Evolutionary conservation across 2,888 invertebrate species (phyloP).

Genomic region (Trisateles emortualis): DNA sequence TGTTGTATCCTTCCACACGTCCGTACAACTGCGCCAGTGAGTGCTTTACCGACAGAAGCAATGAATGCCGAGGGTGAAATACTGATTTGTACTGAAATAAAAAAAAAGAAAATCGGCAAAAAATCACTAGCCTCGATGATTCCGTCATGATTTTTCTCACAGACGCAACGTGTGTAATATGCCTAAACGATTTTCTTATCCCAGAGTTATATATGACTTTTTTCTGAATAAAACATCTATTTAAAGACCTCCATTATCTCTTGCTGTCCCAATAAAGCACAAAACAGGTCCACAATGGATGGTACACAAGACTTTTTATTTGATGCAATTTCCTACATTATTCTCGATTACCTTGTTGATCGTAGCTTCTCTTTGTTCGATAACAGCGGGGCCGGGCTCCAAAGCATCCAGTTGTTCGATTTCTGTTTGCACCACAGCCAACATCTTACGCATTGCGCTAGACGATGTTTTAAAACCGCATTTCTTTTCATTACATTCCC

Average conservation of each 20-base stretch:
- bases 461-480: conserved; percentile 89
- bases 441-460: conserved; percentile 87
- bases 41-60: conserved; percentile 89
- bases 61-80: conserved; percentile 92
- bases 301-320: too few species aligned
- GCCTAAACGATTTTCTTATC: too few species aligned
- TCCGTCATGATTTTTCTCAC: too few species aligned
- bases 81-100: conserved; percentile 87
- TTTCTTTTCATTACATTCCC: conserved; percentile 88
- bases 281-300: too few species aligned
- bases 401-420: conserved; percentile 88
- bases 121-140: too few species aligned
- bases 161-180: too few species aligned
- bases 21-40: conserved; percentile 93
- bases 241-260: too few species aligned
- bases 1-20: conserved; percentile 89
- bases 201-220: too few species aligned
- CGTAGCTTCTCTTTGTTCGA: conserved; percentile 89
- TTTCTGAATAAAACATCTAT: too few species aligned
- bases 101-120: background rate
- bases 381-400: conserved; percentile 86
- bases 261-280: too few species aligned
- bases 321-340: too few species aligned
- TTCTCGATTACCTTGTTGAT: conserved; percentile 86
- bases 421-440: conserved; percentile 89